phyloP scores from a whole-genome alignment of 2,888 invertebrate genomes.

The Nemapogon koenigi region DNA sequence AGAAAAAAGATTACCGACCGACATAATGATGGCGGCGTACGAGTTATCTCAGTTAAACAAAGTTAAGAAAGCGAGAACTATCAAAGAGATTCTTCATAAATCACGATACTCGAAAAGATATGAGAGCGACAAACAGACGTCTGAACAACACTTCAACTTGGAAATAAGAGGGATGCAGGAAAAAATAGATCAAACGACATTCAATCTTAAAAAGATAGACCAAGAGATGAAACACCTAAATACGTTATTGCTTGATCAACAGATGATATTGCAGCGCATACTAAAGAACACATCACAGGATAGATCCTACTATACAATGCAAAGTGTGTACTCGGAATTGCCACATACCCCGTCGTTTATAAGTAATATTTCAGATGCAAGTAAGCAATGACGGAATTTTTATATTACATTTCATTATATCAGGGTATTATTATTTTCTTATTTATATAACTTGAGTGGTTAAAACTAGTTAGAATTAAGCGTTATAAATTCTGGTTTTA shows the following conservation, averaged over 20 bases:
- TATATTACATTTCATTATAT: too few relatives aligned
- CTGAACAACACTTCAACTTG: slow-evolving; percentile 57
- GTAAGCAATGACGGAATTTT: too few relatives aligned
- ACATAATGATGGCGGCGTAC: slow-evolving; percentile 80
- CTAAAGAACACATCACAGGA: slow-evolving; percentile 32
- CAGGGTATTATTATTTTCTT: too few relatives aligned
- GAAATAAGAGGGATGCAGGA: slow-evolving; percentile 68
- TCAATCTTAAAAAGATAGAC: slow-evolving; percentile 72
- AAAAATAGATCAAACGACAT: slow-evolving; percentile 73
- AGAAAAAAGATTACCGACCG: slow-evolving; percentile 79
- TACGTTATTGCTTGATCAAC: slow-evolving; percentile 47
- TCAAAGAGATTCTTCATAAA: slow-evolving; percentile 64
- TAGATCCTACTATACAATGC: slow-evolving; percentile 23
- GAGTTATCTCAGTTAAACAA: slow-evolving; percentile 79
- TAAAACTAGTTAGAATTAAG: too few relatives aligned
- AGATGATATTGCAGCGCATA: slow-evolving; percentile 39
- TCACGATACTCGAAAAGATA: slow-evolving; percentile 68
- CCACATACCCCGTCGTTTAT: slow-evolving; percentile 18
- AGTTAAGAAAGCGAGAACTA: slow-evolving; percentile 69
- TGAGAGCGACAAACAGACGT: slow-evolving; percentile 58
- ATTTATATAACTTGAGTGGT: too few relatives aligned
- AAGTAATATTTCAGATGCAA: too few relatives aligned
- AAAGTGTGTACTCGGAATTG: slow-evolving; percentile 29
- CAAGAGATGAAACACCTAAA: slow-evolving; percentile 74
- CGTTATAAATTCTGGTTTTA: too few relatives aligned